Percentiles rank a stretch among this genome's conserved stretches.
Conservation (phyloP, 2,797 vertebrate genomes). For the Clamator glandarius region DNA sequence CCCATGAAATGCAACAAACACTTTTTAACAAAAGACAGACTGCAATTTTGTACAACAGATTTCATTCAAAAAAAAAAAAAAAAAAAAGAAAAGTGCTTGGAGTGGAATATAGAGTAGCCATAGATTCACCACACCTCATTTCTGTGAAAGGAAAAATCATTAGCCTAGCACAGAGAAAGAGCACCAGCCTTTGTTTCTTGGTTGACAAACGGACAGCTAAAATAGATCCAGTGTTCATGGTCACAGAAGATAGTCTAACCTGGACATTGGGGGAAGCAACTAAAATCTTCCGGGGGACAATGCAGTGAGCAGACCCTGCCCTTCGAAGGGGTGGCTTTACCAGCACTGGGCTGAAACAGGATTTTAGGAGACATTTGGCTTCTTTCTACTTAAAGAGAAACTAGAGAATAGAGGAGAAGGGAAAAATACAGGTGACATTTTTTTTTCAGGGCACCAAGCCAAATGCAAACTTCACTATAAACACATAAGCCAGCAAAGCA, state of each 20-base stretch:
- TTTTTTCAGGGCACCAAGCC: not conserved
- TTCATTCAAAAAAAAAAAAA: not conserved
- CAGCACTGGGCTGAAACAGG: not conserved
- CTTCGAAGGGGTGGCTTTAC: not conserved
- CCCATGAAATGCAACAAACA: not conserved
- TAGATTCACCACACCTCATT: not conserved
- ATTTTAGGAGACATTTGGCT: not conserved
- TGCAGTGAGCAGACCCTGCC: not conserved
- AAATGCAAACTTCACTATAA: not conserved
- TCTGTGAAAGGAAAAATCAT: conserved; percentile 5
- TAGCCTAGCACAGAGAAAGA: conserved; percentile 15
- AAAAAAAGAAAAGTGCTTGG: not conserved
- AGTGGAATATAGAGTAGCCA: conserved; percentile 20
- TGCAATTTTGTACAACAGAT: conserved; percentile 16
- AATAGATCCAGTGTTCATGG: not conserved
- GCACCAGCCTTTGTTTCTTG: not conserved
- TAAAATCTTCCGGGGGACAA: not conserved
- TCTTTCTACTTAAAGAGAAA: not conserved
- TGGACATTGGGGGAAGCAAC: not conserved
- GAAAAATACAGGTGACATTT: not conserved
- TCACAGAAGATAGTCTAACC: not conserved
- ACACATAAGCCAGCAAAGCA: not conserved
- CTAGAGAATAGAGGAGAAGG: not conserved
- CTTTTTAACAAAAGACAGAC: not conserved
- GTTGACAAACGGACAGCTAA: not conserved